Percentiles rank a stretch among this genome's conserved stretches.
Conservation (phyloP, 2,888 invertebrate genomes). For the Apocheima hispidaria region DNA sequence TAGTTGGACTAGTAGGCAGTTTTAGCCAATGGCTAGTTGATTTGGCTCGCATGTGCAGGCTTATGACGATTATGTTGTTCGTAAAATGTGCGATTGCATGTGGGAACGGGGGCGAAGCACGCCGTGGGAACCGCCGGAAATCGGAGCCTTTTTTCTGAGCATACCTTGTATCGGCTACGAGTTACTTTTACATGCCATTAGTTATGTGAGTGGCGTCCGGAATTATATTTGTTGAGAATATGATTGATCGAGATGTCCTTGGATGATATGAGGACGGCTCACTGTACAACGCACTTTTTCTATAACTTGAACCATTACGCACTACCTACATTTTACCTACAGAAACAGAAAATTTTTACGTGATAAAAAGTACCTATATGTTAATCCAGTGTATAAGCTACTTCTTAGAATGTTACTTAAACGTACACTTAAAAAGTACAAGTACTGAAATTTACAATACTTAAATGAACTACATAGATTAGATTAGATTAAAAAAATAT, state of each 20-base stretch:
- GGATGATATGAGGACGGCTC: conserved; percentile 29
- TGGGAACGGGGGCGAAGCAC: conserved; percentile 75
- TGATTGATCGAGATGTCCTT: conserved; percentile 41
- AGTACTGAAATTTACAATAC: too few relatives aligned
- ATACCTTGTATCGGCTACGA: conserved; percentile 45
- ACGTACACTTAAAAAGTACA: too few relatives aligned
- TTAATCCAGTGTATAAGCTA: too few relatives aligned
- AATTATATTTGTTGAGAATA: conserved; percentile 46
- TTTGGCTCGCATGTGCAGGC: conserved; percentile 70
- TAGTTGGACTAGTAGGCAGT: conserved; percentile 50
- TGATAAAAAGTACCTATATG: background rate
- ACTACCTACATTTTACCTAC: background rate
- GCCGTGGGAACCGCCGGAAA: conserved; percentile 76
- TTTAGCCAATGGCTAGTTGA: conserved; percentile 70
- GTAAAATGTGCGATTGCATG: conserved; percentile 67
- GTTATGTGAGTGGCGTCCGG: conserved; percentile 56
- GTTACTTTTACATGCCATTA: conserved; percentile 56
- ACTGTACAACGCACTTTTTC: conserved; percentile 19
- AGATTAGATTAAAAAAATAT: too few relatives aligned
- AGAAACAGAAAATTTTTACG: too few relatives aligned
- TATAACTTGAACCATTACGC: conserved; percentile 7
- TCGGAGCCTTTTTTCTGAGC: conserved; percentile 65
- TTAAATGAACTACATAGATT: too few relatives aligned
- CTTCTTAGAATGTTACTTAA: too few relatives aligned
- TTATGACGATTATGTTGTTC: conserved; percentile 69